Percentiles rank a stretch among this genome's conserved stretches.
Evolutionary conservation across 2,797 vertebrate species (phyloP).

Genomic region (Heterohyrax brucei): DNA sequence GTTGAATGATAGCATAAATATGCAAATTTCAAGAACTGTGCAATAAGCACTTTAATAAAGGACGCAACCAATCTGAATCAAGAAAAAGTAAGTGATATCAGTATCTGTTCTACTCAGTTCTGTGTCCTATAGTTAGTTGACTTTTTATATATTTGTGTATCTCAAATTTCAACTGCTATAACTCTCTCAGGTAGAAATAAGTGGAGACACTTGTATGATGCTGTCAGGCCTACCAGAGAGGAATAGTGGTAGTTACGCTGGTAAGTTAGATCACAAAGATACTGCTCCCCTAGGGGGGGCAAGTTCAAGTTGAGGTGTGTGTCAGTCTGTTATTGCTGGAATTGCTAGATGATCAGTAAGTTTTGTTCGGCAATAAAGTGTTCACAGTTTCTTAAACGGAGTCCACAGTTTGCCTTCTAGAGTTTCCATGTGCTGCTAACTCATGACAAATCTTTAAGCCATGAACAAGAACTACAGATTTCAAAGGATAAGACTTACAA

Average conservation of each 20-base stretch:
- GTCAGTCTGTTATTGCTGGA: not conserved
- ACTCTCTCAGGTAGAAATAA: not conserved
- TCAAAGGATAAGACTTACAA: not conserved
- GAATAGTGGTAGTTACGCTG: not conserved
- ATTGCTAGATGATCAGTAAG: not conserved
- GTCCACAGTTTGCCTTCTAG: not conserved
- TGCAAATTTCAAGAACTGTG: no score
- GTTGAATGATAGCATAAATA: no score
- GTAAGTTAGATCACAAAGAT: not conserved
- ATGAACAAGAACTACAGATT: not conserved
- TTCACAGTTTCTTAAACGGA: not conserved
- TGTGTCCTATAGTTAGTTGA: not conserved
- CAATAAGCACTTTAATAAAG: no score
- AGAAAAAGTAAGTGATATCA: no score
- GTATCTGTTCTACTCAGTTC: no score
- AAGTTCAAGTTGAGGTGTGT: not conserved
- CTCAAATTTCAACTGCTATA: not conserved
- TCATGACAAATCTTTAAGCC: not conserved
- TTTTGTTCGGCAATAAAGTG: not conserved
- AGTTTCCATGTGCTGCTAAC: not conserved
- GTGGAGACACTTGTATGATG: not conserved
- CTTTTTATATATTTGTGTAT: not conserved
- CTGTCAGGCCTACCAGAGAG: not conserved
- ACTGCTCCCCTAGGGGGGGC: not conserved
- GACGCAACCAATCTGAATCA: no score